Evolutionary conservation across 2,888 invertebrate species (phyloP).

Genomic region (Scaptomyza tumidula): DNA sequence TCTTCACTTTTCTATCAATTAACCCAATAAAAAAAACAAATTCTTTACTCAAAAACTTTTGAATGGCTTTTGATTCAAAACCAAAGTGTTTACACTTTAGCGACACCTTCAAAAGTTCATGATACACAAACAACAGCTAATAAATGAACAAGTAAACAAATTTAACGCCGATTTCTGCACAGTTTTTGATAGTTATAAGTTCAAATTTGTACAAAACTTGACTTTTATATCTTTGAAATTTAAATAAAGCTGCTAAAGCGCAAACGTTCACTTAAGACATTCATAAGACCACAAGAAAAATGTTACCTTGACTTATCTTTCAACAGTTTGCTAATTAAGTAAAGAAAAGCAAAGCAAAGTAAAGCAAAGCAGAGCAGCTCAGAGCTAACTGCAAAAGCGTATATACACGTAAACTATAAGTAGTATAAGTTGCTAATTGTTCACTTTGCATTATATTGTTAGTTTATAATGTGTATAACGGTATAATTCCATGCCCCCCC

Average conservation of each 20-base stretch:
- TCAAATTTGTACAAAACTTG: not conserved
- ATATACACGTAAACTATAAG: slow-evolving; percentile 31
- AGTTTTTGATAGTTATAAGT: not conserved
- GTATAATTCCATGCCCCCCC: slow-evolving; percentile 43
- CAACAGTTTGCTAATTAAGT: slow-evolving; percentile 32
- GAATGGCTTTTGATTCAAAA: not conserved
- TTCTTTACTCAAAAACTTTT: not conserved
- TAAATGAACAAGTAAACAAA: not conserved
- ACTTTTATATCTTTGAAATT: not conserved
- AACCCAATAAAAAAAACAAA: not conserved
- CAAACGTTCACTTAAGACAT: not conserved
- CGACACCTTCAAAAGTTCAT: not conserved
- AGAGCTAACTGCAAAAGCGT: slow-evolving; percentile 22
- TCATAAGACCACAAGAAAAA: slow-evolving; percentile 10
- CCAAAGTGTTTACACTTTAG: not conserved
- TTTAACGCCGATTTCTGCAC: not conserved
- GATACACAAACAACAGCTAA: not conserved
- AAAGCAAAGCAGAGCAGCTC: slow-evolving; percentile 9
- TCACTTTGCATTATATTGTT: slow-evolving; percentile 75
- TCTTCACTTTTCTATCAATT: too few relatives aligned
- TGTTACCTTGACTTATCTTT: slow-evolving; percentile 32
- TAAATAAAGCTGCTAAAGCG: not conserved
- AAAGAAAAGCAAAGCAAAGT: not conserved
- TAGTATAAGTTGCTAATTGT: slow-evolving; percentile 66
- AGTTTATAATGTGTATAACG: slow-evolving; percentile 66